A percentile compares a stretch with the other conserved stretches of the same genome.
phyloP scores from a whole-genome alignment of 2,113 vertebrate genomes.

The Varanus salvator region DNA sequence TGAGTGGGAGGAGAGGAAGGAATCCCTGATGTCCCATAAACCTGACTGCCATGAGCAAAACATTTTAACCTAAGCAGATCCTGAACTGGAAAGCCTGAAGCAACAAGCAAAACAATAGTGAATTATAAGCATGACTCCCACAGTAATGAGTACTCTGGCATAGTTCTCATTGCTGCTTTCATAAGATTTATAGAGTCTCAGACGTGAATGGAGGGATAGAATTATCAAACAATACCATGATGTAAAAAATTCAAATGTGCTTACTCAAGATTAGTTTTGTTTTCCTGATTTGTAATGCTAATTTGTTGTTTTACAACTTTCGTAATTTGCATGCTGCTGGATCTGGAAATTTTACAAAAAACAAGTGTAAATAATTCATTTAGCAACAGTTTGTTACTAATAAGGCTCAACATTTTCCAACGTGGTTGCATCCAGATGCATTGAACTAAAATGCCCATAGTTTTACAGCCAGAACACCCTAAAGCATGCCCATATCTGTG shows the following conservation, averaged over 20 bases:
- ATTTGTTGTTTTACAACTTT: not conserved
- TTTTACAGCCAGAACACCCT: not conserved
- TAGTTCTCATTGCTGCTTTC: not conserved
- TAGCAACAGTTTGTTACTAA: not conserved
- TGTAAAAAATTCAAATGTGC: not conserved
- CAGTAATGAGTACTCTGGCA: not conserved
- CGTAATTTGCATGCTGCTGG: not conserved
- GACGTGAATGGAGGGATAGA: not conserved
- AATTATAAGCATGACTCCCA: constrained; percentile 6
- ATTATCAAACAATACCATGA: not conserved
- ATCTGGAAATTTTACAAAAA: not conserved
- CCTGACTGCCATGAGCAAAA: constrained; percentile 48
- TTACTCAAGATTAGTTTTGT: not conserved
- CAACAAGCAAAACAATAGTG: accelerated
- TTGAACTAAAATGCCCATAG: too few species aligned
- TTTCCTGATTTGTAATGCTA: not conserved
- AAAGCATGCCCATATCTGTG: not conserved
- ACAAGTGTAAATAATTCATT: not conserved
- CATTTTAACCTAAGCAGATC: constrained; percentile 38
- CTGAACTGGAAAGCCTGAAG: constrained; percentile 70
- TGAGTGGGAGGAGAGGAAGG: constrained; percentile 45
- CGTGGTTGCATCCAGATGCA: too few species aligned
- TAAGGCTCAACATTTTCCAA: not conserved
- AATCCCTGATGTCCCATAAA: constrained; percentile 69
- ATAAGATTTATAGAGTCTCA: not conserved